Evolutionary conservation across 2,797 vertebrate species (phyloP), one percentile per base, ranked within the genome.

Genomic region (Darevskia nairensis): DNA sequence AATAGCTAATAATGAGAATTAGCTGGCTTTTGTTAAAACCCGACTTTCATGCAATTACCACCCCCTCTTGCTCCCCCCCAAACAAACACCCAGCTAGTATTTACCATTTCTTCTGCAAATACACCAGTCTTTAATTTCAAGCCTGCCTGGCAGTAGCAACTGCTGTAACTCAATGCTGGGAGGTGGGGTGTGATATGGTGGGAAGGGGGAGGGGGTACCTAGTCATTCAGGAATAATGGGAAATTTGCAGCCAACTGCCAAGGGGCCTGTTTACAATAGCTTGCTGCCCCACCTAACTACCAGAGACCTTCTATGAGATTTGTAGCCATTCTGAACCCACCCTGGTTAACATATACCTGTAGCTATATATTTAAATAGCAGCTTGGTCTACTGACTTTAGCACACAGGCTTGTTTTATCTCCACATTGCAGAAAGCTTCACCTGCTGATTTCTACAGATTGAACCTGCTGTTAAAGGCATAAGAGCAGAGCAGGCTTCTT

Each of bases 1-100:
- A 75, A 85, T 86, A 86, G 77, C 78, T 55, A 86, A 86, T 21
- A 32, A 89, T 77, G 88, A 89, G 83, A 86, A 86, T 89, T 89
- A 89, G 71, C 59, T 50, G 41, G 59, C 88, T 81, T 86, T 89
- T 89, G 71, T 86, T 82, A 76, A 81, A 82, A 69, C 32, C 8
- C 8, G 32, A 41, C 59, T 80, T 85, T 85, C 78, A 74, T 50
- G 77, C 77, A 85, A 85, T 89, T 89, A 81, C 41, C 55, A 75
- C 72, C 59, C 41, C 10, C 61, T 74, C 55, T 68, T 74, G 69
- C 71, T 80, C 77, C 50, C 50, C 39, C 41, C 85, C 35, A 80
- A 74, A 50, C 84, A 89, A 82, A 89, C 59, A 25, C 84, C 84
- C 79, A 82, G 78, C 88, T 69, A 82, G 78, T 68, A 86, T 89